A percentile compares a stretch with the other conserved stretches of the same genome.
Evolutionary conservation across 2,888 invertebrate species (phyloP).

Genomic region (Metopia argyrocephala): DNA sequence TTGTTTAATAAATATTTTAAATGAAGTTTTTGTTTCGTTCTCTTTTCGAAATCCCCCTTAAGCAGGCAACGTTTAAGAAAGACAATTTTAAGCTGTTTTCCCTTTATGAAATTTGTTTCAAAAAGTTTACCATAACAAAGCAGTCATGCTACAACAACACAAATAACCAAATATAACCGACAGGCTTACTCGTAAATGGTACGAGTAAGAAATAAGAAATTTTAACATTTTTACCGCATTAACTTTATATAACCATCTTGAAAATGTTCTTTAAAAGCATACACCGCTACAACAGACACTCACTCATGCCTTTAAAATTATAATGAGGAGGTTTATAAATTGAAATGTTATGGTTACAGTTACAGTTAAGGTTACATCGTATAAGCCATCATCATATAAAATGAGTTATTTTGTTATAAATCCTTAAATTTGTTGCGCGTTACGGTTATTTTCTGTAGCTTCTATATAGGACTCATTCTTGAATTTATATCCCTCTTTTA

Average conservation of each 20-base stretch:
- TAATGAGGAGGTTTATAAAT: neutral
- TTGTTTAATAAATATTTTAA: too few species aligned
- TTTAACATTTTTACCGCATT: slow-evolving; percentile 51
- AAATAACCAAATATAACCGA: neutral
- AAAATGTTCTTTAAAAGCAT: slow-evolving; percentile 26
- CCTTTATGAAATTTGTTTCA: slow-evolving; percentile 18
- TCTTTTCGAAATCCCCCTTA: neutral
- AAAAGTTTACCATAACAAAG: slow-evolving; percentile 16
- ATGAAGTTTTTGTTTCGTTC: neutral
- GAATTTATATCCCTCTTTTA: neutral
- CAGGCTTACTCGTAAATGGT: neutral
- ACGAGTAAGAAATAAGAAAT: neutral
- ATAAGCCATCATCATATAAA: slow-evolving; percentile 47
- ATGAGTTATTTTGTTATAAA: slow-evolving; percentile 43
- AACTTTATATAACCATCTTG: slow-evolving; percentile 41
- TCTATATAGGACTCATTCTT: neutral
- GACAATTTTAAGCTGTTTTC: slow-evolving; percentile 20
- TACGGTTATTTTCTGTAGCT: slow-evolving; percentile 16
- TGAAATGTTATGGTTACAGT: slow-evolving; percentile 47
- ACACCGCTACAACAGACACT: neutral
- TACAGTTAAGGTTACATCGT: slow-evolving; percentile 39
- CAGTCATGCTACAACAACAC: neutral
- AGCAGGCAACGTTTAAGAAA: slow-evolving; percentile 1
- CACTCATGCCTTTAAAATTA: neutral
- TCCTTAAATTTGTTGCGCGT: slow-evolving; percentile 44